Percentiles rank a stretch among this genome's conserved stretches.
phyloP scores from a whole-genome alignment of 2,888 invertebrate genomes.

The Prionchulus punctatus region DNA sequence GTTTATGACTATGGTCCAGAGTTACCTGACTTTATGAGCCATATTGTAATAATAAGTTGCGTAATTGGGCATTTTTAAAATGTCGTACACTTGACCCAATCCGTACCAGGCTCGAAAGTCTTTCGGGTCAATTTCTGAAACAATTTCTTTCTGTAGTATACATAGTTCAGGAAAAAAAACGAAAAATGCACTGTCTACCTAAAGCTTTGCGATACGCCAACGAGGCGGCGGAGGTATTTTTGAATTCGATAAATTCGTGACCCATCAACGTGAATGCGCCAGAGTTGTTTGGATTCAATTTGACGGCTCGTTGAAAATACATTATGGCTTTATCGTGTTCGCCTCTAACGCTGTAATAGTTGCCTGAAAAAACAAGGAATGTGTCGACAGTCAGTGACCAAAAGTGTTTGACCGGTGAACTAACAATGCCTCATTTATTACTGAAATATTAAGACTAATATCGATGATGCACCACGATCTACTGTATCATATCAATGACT shows the following conservation, averaged over 20 bases:
- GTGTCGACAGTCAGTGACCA: background rate
- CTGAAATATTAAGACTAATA: too few relatives aligned
- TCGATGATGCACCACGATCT: too few relatives aligned
- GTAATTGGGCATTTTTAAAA: slow-evolving; percentile 83
- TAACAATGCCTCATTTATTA: too few relatives aligned
- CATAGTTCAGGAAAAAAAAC: slow-evolving; percentile 1
- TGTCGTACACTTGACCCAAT: slow-evolving; percentile 93
- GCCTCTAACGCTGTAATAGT: slow-evolving; percentile 82
- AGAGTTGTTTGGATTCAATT: slow-evolving; percentile 77
- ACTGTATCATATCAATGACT: too few relatives aligned
- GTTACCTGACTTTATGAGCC: slow-evolving; percentile 39
- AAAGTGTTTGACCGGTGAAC: too few relatives aligned
- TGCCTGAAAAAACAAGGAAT: slow-evolving; percentile 47
- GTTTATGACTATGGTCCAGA: background rate
- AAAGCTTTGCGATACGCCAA: slow-evolving; percentile 92
- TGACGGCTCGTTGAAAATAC: slow-evolving; percentile 83
- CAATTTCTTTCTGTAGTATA: background rate
- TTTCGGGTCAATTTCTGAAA: slow-evolving; percentile 66
- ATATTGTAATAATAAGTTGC: slow-evolving; percentile 86
- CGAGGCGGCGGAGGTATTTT: slow-evolving; percentile 95
- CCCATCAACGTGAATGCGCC: slow-evolving; percentile 97
- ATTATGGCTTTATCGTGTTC: slow-evolving; percentile 95
- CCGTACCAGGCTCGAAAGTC: slow-evolving; percentile 99
- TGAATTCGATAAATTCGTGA: slow-evolving; percentile 96
- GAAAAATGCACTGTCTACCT: slow-evolving; percentile 44